These are phyloP conservation scores for Pycnomerus fuliginosus DNA, from an alignment of 2,888 invertebrate genomes.

Conservation along the genomic window DNA sequence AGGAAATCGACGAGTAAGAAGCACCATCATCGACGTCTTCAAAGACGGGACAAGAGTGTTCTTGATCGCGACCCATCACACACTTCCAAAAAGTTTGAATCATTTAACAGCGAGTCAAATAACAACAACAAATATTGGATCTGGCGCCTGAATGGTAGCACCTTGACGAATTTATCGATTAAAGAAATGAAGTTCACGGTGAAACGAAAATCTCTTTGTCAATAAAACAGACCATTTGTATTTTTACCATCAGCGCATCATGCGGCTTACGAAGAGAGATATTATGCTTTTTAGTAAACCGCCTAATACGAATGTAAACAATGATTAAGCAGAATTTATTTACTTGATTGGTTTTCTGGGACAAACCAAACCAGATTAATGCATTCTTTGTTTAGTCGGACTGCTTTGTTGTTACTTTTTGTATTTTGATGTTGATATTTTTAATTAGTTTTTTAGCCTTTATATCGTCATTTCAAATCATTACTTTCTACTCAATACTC, in stretches of 20 bases:
- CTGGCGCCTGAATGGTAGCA: slow-evolving; percentile 37
- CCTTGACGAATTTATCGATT: slow-evolving; percentile 38
- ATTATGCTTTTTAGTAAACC: slow-evolving; percentile 33
- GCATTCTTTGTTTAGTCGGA: no score
- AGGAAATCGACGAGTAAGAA: slow-evolving; percentile 5
- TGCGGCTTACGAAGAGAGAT: no score
- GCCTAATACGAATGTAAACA: slow-evolving; percentile 43
- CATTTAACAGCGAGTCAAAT: background rate
- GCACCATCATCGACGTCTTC: slow-evolving; percentile 1
- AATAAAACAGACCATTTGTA: slow-evolving; percentile 30
- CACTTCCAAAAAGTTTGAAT: background rate
- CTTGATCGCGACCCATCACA: no score
- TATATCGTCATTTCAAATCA: no score
- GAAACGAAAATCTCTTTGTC: no score
- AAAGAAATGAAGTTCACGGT: slow-evolving; percentile 33
- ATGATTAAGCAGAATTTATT: slow-evolving; percentile 44
- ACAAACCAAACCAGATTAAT: no score
- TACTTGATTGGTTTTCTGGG: slow-evolving; percentile 17
- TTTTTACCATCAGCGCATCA: slow-evolving; percentile 4
- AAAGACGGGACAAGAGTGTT: background rate
- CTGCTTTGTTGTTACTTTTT: no score
- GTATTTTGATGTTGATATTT: no score
- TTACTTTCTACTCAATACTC: no score
- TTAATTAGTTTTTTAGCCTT: no score
- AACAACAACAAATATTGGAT: slow-evolving; percentile 4